These are phyloP conservation scores for Sebastes fasciatus DNA, from an alignment of 2,113 vertebrate species.

Conservation along the genomic window DNA sequence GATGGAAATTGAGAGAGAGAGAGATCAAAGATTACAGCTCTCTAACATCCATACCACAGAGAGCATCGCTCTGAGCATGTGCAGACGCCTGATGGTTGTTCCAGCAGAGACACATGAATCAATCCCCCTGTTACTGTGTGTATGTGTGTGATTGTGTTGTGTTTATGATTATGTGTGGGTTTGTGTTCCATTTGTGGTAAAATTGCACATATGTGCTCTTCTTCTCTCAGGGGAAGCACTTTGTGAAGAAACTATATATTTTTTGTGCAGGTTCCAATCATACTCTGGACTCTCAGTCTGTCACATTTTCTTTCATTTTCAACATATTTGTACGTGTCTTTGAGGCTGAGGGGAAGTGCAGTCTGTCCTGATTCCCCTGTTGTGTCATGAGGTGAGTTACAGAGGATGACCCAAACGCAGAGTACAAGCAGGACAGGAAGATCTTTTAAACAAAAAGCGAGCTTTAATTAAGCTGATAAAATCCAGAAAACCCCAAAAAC, in stretches of 20 bases:
- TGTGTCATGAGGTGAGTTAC: too few relatives aligned
- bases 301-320: constrained; percentile 18
- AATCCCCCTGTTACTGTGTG: constrained; percentile 39
- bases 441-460: too few relatives aligned
- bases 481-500: too few relatives aligned
- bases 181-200: not conserved
- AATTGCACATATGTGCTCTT: constrained; percentile 28
- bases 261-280: constrained; percentile 3
- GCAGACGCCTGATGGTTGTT: constrained; percentile 41
- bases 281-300: not conserved
- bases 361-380: not conserved
- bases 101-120: constrained; percentile 45
- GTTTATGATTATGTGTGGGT: not conserved
- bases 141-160: constrained; percentile 13
- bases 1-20: not conserved
- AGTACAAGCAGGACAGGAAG: too few relatives aligned
- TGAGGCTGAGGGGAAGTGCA: not conserved
- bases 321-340: not conserved
- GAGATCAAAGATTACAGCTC: not conserved
- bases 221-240: constrained; percentile 44
- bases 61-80: not conserved
- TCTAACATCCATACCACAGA: not conserved
- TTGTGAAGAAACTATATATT: not conserved
- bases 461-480: too few relatives aligned
- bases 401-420: too few relatives aligned